Base-by-base conservation (phyloP, 1,140 invertebrate genomes). In the Hyposmocoma kahamanoa region DNA sequence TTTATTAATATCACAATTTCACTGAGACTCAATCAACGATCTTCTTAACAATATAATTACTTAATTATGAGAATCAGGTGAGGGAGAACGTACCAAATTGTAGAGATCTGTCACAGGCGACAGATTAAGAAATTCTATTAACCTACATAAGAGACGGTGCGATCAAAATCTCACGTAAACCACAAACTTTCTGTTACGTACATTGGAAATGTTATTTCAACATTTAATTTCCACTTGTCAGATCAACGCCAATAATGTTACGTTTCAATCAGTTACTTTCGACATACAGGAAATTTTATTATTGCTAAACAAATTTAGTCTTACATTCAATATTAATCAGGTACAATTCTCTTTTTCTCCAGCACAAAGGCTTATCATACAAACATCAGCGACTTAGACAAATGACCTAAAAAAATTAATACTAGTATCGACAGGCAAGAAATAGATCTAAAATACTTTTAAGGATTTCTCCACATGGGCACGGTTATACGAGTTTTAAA, bases 1-100 rank as follows among this genome's bases (percentile, higher is more conserved):
- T 28, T 81, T 81, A 79, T 79, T 82, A 78, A 82, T 84, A 84
- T 84, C 81, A 84, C 81, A 84, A 76, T 78, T 84, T 78, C 65
- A 81, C 76, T 75, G 70, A 73, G 64, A 80, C 72, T 65, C 65
- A 59, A 52, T 61, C 56, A 58, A 59, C 62, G 60, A 32, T 56
- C 55, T 41, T 60, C 56, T 68, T 57, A 36, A 65, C 51, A 68
- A 52, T 72, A 68, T 61, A 48, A 56, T 51, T 53, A 70, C 44
- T 63, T 58, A 60, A 56, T 56, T 50, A 36, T 36, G 32, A 65
- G 53, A 64, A 64, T 64, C 66, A 75, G 74, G 62, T 62, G 56
- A 59, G 62, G 58, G 55, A 53, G 53, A 26, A n/a, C n/a, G n/a
- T n/a, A n/a, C n/a, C n/a, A n/a, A n/a, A n/a, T n/a, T n/a, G n/a